phyloP scores from a whole-genome alignment of 2,888 invertebrate genomes.

The Amaurobius ferox region DNA sequence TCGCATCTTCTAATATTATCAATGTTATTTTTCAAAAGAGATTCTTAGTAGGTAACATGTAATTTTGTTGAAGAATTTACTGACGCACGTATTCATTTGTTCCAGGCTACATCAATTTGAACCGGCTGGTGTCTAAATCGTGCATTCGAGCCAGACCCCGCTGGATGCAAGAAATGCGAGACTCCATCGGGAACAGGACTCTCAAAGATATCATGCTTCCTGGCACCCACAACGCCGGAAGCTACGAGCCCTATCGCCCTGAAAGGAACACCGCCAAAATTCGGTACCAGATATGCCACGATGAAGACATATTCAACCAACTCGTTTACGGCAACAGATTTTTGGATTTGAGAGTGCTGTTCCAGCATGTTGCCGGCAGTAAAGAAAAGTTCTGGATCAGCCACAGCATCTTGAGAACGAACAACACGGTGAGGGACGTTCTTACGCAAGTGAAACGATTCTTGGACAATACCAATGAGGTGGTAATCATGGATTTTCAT shows the following conservation, averaged over 20 bases:
- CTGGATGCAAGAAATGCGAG: slow-evolving; percentile 64
- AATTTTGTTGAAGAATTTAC: too few species aligned
- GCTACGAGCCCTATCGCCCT: slow-evolving; percentile 80
- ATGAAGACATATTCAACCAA: slow-evolving; percentile 88
- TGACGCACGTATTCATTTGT: neutral
- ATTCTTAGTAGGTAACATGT: too few species aligned
- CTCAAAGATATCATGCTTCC: slow-evolving; percentile 83
- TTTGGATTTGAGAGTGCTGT: slow-evolving; percentile 73
- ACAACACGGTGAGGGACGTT: slow-evolving; percentile 74
- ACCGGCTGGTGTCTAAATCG: slow-evolving; percentile 58
- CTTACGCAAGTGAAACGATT: slow-evolving; percentile 84
- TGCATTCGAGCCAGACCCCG: slow-evolving; percentile 66
- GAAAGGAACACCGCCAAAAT: slow-evolving; percentile 73
- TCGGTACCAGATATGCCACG: slow-evolving; percentile 81
- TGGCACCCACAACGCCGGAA: slow-evolving; percentile 85
- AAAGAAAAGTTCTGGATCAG: slow-evolving; percentile 75
- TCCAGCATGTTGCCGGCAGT: slow-evolving; percentile 62
- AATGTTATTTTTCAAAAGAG: too few species aligned
- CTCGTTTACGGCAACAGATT: slow-evolving; percentile 87
- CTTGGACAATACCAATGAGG: slow-evolving; percentile 79
- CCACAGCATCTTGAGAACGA: slow-evolving; percentile 74
- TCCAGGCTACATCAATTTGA: slow-evolving; percentile 59
- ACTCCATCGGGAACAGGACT: slow-evolving; percentile 80
- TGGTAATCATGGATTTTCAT: slow-evolving; percentile 87
- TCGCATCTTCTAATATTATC: too few species aligned